Evolutionary conservation across 2,113 vertebrate genomes (phyloP).

Genomic region (Orcinus orca): DNA sequence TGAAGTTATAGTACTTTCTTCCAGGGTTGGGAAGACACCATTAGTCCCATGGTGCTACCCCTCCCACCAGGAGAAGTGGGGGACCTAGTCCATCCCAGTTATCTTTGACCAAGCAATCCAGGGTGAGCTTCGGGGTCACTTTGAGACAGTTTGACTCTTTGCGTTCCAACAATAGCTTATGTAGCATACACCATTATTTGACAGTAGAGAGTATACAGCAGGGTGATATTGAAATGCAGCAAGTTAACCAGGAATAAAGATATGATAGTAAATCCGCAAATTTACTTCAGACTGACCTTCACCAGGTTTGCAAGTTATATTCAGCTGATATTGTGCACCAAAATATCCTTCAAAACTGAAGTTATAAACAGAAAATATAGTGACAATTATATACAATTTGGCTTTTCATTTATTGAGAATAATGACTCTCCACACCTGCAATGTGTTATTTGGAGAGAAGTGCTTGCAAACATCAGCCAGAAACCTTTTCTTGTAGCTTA

Average conservation of each 20-base stretch:
- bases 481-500: constrained; percentile 29
- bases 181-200: not conserved
- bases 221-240: not conserved
- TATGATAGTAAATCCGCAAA: not conserved
- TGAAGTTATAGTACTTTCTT: not conserved
- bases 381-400: constrained; percentile 46
- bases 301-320: not conserved
- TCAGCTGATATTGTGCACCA: not conserved
- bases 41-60: not conserved
- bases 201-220: not conserved
- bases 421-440: constrained; percentile 61
- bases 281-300: constrained; percentile 21
- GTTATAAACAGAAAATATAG: constrained; percentile 51
- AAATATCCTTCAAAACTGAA: constrained; percentile 19
- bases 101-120: not conserved
- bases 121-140: not conserved
- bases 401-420: constrained; percentile 55
- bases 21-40: not conserved
- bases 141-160: not conserved
- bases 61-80: not conserved
- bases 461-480: constrained; percentile 49
- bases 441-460: constrained; percentile 48
- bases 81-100: not conserved
- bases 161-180: not conserved
- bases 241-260: not conserved